phyloP scores from a whole-genome alignment of 2,888 invertebrate species.

The Chorisops tibialis region DNA sequence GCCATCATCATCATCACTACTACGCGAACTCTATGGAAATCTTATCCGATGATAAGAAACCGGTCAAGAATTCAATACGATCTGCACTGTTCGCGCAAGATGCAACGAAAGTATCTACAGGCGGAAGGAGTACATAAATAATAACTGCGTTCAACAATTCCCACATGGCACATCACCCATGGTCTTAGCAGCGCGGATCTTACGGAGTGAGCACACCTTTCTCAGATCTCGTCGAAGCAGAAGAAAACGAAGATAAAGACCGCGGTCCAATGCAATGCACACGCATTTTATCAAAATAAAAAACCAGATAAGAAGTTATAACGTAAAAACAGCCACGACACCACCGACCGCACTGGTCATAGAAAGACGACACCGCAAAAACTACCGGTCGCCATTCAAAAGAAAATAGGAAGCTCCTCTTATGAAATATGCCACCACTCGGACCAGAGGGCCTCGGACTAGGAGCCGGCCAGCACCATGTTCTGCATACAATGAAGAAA shows the following conservation, averaged over 20 bases:
- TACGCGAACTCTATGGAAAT: conserved; percentile 5
- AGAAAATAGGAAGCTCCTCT: conserved; percentile 21
- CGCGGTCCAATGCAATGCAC: neutral
- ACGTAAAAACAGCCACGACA: conserved; percentile 12
- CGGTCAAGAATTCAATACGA: conserved; percentile 9
- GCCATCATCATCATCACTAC: too few species aligned
- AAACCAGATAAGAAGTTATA: neutral
- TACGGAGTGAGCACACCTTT: neutral
- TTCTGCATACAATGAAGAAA: conserved; percentile 34
- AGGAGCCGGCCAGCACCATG: conserved; percentile 4
- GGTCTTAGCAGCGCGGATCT: neutral
- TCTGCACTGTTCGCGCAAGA: neutral
- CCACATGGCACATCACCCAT: conserved; percentile 20
- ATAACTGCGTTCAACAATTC: conserved; percentile 30
- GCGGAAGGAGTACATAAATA: conserved; percentile 30
- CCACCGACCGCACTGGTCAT: conserved; percentile 25
- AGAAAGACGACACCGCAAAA: conserved; percentile 22
- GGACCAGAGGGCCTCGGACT: neutral
- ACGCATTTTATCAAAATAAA: conserved; percentile 12
- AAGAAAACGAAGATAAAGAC: neutral
- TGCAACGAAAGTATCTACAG: conserved; percentile 5
- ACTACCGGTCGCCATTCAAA: conserved; percentile 3
- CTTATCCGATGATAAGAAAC: conserved; percentile 21
- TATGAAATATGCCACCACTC: conserved; percentile 31
- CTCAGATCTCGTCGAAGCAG: neutral